Evolutionary conservation across 2,888 invertebrate species (phyloP), one percentile per base, ranked within the genome.

Genomic region (Watsonalla cultraria): DNA sequence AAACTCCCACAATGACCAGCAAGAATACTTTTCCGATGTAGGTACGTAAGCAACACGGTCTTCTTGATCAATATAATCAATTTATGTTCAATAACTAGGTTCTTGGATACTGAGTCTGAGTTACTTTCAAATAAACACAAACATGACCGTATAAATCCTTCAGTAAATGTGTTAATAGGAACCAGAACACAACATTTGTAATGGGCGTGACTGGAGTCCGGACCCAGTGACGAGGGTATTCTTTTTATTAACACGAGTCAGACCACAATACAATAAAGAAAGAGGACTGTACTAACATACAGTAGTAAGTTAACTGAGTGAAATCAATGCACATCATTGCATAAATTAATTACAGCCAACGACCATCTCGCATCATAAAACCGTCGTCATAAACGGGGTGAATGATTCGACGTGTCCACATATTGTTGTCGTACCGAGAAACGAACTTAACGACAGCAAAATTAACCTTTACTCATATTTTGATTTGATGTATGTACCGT

Each of bases 301-400:
- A 24, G 24, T 24, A 24, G 24, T 24, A 24, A 24, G 47, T 47
- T 34, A 34, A 37, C 53, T 24, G 51, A 52, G 56, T 53, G 53
- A 52, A 67, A 66, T 64, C 60, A 68, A 60, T 63, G 57, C 61
- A 59, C 56, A 57, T 61, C 64, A 62, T 55, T 57, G 53, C 57
- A 58, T 49, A 80, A 80, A 80, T 80, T 78, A 80, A 80, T 80
- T 79, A 76, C 72, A 70, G 64, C 60, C 62, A 59, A 67, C 65
- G 56, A 65, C 61, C 64, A 71, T 66, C 63, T 67, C 62, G 56
- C 63, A 58, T 58, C 75, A 77, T 86, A 84, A 84, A 82, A 61
- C 68, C 70, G 76, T 73, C 67, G 59, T 83, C 81, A 73, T 86
- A 84, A 86, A 86, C 67, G 72, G 77, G 84, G 81, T 83, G 86